phyloP scores from a whole-genome alignment of 2,888 invertebrate species.

The Rhimphoctona megacephalus region DNA sequence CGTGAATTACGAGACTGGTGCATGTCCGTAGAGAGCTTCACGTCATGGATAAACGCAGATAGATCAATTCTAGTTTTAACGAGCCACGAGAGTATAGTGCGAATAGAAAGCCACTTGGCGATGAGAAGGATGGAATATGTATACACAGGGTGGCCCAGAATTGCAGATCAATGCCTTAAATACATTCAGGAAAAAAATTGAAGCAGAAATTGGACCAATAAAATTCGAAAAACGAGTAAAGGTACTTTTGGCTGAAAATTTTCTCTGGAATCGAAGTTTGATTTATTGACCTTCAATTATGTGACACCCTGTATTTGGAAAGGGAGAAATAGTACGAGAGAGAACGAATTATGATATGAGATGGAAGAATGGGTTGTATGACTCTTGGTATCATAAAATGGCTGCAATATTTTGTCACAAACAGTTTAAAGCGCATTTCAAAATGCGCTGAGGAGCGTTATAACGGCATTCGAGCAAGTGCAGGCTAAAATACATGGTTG shows the following conservation, averaged over 20 bases:
- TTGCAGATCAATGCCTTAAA: not conserved
- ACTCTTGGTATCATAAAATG: slow-evolving; percentile 70
- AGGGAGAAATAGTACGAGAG: slow-evolving; percentile 22
- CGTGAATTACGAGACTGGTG: slow-evolving; percentile 57
- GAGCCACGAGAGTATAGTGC: slow-evolving; percentile 52
- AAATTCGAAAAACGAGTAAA: not conserved
- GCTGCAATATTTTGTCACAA: slow-evolving; percentile 61
- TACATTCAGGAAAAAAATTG: not conserved
- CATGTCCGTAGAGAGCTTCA: slow-evolving; percentile 38
- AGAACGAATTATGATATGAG: slow-evolving; percentile 55
- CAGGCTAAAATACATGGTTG: slow-evolving; percentile 43
- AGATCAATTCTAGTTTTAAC: slow-evolving; percentile 62
- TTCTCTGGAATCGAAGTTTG: not conserved
- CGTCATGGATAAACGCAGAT: slow-evolving; percentile 62
- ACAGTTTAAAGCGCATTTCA: slow-evolving; percentile 57
- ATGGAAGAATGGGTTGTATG: slow-evolving; percentile 66
- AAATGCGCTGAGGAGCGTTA: slow-evolving; percentile 45
- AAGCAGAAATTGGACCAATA: not conserved
- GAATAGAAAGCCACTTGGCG: slow-evolving; percentile 42
- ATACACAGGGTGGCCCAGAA: not conserved
- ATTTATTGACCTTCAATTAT: not conserved
- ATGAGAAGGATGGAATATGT: slow-evolving; percentile 12
- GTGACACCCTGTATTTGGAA: slow-evolving; percentile 21
- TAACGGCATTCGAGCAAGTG: slow-evolving; percentile 18
- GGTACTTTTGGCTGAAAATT: not conserved